Conservation (phyloP, 2,113 vertebrate genomes). For the Heterotis niloticus region DNA sequence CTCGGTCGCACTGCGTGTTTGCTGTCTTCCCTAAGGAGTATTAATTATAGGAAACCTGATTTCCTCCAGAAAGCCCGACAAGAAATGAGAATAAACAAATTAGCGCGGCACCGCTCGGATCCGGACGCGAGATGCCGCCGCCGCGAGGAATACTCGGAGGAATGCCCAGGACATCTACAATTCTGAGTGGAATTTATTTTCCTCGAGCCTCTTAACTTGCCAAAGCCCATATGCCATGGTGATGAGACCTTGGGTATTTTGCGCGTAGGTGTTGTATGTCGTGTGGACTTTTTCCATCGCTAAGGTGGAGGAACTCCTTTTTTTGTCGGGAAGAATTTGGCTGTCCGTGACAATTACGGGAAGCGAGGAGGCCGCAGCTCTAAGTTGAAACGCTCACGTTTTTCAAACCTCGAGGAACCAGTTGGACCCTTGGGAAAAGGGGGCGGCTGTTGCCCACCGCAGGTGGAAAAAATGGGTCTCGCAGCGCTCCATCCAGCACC, state of each 20-base stretch:
- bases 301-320: not conserved
- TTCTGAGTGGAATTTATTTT: not conserved
- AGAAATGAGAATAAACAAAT: too few species aligned
- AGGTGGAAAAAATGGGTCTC: not conserved
- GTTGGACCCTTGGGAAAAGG: not conserved
- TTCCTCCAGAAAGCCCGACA: too few species aligned
- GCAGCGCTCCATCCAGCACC: too few species aligned
- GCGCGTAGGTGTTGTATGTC: not conserved
- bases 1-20: too few species aligned
- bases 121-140: too few species aligned
- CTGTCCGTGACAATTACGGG: conserved; percentile 21
- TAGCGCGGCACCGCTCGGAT: too few species aligned
- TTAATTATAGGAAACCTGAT: too few species aligned
- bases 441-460: not conserved
- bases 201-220: not conserved
- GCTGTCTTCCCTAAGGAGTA: too few species aligned
- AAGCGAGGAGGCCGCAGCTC: not conserved
- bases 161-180: too few species aligned
- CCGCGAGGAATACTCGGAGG: too few species aligned
- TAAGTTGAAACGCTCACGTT: not conserved
- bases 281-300: not conserved
- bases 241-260: not conserved
- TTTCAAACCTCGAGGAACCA: not conserved
- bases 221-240: not conserved
- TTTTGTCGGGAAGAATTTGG: conserved; percentile 4